Percentiles rank a stretch among this genome's conserved stretches.
Evolutionary conservation across 2,113 vertebrate species (phyloP).

Genomic region (Amphilophus citrinellus): DNA sequence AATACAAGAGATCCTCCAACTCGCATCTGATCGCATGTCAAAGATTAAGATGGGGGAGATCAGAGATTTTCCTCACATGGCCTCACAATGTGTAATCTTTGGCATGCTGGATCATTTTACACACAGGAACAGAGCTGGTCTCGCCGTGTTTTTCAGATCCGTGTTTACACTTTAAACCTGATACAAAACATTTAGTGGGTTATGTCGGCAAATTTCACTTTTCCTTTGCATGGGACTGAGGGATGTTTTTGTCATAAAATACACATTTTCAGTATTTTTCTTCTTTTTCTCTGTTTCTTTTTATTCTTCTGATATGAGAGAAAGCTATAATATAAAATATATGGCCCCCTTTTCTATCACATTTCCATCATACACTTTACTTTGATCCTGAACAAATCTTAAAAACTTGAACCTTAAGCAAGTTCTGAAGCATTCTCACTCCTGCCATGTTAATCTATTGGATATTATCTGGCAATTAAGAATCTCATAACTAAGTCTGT

Average conservation of each 20-base stretch:
- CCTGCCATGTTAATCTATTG: too few relatives aligned
- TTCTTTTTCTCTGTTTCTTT: background rate
- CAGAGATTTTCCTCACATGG: conserved; percentile 26
- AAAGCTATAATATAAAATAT: background rate
- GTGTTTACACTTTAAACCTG: conserved; percentile 5
- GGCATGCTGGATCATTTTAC: conserved; percentile 57
- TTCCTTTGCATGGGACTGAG: background rate
- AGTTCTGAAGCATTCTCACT: background rate
- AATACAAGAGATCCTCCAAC: conserved; percentile 38
- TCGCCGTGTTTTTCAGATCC: background rate
- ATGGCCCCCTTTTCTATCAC: too few relatives aligned
- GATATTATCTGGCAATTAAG: background rate
- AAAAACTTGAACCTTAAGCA: background rate
- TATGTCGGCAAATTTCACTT: background rate
- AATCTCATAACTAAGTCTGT: background rate
- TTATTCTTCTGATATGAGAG: background rate
- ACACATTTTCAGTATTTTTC: background rate
- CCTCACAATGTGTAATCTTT: conserved; percentile 11
- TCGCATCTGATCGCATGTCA: conserved; percentile 50
- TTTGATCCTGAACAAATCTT: background rate
- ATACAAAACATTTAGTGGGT: background rate
- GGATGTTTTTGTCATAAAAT: background rate
- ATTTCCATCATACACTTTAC: background rate
- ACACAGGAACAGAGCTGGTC: conserved; percentile 30
- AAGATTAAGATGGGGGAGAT: conserved; percentile 55